These are phyloP conservation scores for Melinaea menophilus DNA, from an alignment of 2,888 invertebrate genomes.

Conservation along the genomic window DNA sequence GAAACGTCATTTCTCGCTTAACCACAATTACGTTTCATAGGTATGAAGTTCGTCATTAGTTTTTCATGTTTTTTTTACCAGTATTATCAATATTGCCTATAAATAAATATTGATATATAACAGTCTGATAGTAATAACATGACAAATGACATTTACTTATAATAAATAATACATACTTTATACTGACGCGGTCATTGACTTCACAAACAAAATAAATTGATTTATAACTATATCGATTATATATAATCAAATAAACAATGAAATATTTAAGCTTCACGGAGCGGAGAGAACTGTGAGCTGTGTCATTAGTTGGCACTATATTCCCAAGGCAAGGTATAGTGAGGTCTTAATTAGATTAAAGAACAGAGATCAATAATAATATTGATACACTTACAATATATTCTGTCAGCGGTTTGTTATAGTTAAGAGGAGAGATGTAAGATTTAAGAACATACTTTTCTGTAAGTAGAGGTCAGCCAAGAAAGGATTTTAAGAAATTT, in stretches of 20 bases:
- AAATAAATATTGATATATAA: background rate
- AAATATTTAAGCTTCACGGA: too few relatives aligned
- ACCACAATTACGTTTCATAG: constrained; percentile 7
- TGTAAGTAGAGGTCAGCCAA: too few relatives aligned
- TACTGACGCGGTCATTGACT: constrained; percentile 14
- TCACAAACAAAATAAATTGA: constrained; percentile 13
- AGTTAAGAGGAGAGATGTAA: too few relatives aligned
- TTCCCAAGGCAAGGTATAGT: background rate
- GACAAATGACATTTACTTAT: background rate
- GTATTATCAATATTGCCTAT: background rate
- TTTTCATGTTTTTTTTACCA: background rate
- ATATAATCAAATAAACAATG: constrained; percentile 13
- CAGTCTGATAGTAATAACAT: background rate
- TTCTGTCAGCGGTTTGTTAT: too few relatives aligned
- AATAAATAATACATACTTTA: constrained; percentile 6
- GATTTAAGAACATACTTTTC: too few relatives aligned
- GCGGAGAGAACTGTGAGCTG: too few relatives aligned
- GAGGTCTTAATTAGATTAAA: constrained; percentile 26
- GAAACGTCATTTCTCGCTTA: constrained; percentile 14
- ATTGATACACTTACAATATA: constrained; percentile 9
- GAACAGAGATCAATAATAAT: constrained; percentile 23
- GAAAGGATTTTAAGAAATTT: too few relatives aligned
- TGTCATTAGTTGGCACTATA: background rate
- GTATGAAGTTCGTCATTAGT: background rate
- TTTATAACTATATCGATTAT: constrained; percentile 9